Base-by-base conservation (phyloP, 1,140 invertebrate species). In the Solen grandis region DNA sequence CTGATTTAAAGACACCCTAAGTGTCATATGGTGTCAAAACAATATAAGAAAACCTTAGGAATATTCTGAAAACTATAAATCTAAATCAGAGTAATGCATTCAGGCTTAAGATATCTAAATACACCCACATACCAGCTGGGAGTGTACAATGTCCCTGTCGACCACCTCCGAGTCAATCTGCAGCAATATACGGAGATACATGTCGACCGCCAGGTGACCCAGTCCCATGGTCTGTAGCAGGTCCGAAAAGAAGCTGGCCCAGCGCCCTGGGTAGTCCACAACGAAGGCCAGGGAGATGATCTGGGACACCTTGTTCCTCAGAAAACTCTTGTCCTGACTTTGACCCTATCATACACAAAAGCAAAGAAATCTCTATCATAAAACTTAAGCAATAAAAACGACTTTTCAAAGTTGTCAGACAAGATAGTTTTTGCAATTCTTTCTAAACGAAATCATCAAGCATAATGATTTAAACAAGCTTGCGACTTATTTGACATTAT, bases 181-280 rank as follows among this genome's bases (percentile, higher is more conserved):
- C 27, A 92, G 82, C 19, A 95, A 86, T 29, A 94, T 90, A 38
- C 93, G 86, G 4, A 95, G 88, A 83, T 94, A 94, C 63, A 94
- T 88, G 78, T 94, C 93, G 22, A 93, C 92, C 38, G 92, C 92
- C 25, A 87, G 74, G 31, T 87, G 85, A 10, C 92, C 94, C 10
- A 85, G 81, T 14, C 76, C 82, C 27, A 93, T 83, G 5, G 91
- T 90, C 10, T 85, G 75, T 19, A 94, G 87, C 16, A 94, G 78
- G 85, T 94, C 94, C 22, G 86, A 85, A 83, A 94, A 94, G 88
- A 94, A 94, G 0, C 86, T 13, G 92, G 92, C 92, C 94, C 94
- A 94, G 38, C 92, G 85, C 22, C 85, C 66, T 4, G 94, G 94
- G 88, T 93, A 94, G 84, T 94, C 94, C 27, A 90, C 85, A 4